Conservation (phyloP, 2,797 vertebrate genomes). For the Clarias platycephalus region DNA sequence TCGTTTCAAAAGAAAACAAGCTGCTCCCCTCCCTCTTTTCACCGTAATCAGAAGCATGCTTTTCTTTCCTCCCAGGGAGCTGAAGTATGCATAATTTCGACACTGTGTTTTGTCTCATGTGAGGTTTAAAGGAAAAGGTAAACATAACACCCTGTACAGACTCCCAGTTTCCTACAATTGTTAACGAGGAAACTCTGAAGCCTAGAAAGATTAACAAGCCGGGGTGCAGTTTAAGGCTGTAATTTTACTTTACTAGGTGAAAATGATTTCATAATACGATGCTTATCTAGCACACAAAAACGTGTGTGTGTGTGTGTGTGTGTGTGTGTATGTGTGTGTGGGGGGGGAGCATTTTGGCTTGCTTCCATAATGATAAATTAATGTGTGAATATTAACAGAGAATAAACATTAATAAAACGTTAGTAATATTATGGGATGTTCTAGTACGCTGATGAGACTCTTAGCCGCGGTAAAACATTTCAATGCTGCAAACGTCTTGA, state of each 20-base stretch:
- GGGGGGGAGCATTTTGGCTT: no score
- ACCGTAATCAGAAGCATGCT: conserved; percentile 34
- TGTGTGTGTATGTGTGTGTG: no score
- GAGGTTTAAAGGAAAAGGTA: conserved; percentile 14
- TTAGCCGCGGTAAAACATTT: no score
- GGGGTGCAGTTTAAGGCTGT: neutral
- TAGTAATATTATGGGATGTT: no score
- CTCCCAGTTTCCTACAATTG: conserved; percentile 51
- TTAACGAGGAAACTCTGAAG: conserved; percentile 42
- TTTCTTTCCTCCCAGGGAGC: conserved; percentile 7
- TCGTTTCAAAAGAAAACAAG: conserved; percentile 53
- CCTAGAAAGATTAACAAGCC: neutral
- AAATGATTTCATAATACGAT: neutral
- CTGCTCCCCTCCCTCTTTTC: conserved; percentile 31
- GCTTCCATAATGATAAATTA: neutral
- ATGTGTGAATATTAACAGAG: no score
- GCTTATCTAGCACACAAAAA: no score
- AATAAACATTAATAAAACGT: no score
- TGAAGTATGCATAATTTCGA: conserved; percentile 17
- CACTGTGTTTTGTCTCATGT: conserved; percentile 37
- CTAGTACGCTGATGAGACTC: no score
- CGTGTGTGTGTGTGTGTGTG: no score
- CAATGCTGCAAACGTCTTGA: no score
- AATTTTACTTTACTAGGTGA: neutral
- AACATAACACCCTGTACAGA: conserved; percentile 10